Evolutionary conservation across 1,140 invertebrate genomes (phyloP), one percentile per base, ranked within the genome.

Genomic region (Matsumurasca onukii): DNA sequence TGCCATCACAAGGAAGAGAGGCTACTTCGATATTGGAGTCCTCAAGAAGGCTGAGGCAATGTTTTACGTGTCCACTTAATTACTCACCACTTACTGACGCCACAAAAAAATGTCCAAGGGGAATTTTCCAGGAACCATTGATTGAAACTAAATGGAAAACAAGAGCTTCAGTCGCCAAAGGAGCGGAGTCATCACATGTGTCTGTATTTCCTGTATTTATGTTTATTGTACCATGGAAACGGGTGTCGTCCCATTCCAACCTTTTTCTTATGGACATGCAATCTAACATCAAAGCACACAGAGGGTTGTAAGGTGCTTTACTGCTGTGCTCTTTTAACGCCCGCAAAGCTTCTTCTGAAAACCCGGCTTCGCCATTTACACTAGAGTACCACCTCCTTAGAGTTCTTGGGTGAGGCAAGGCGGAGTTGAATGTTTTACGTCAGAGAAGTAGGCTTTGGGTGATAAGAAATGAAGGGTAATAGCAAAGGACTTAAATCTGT

Each of bases 381-480:
- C 66, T 71, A 52, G 67, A 29, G 69, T 81, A 81, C 79, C 79
- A 82, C 49, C 73, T 77, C n/a, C 63, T 69, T 31, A 82, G 66
- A 5, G 76, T 80, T 20, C 71, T 71, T 20, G 74, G 74, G 74
- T 80, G 77, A 49, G 80, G 80, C 66, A 82, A 75, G 49, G 31
- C 69, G 57, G 73, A 75, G 68, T 76, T 71, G 70, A 80, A 80
- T 67, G 70, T 69, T 66, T 75, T 69, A 66, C 80, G 5, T 79
- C 75, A 78, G 78, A 80, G 70, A 75, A 70, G 70, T 79, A 81
- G 45, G 75, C 76, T 73, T 74, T 75, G 27, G 76, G 71, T 20
- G 75, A 77, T 70, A 78, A 79, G 76, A 77, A 80, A 68, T 80
- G 66, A 30, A 81, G 67, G 25, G 80, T 80, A 12, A 80, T 65